Evolutionary conservation across 2,797 vertebrate genomes (phyloP).

Genomic region (Odontamblyopus lacepedii): DNA sequence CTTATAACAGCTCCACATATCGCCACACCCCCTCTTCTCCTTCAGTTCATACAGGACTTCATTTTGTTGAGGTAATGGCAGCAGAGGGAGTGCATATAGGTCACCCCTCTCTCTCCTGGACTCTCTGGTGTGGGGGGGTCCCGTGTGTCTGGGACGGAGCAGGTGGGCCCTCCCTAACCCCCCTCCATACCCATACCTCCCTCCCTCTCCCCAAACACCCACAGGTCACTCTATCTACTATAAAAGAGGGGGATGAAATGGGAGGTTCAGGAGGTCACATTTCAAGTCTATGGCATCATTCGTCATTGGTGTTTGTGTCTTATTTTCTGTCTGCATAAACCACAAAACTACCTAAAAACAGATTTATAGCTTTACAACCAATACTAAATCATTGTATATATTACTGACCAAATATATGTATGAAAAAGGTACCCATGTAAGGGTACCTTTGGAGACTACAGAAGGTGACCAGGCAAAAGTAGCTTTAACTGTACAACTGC

Average conservation of each 20-base stretch:
- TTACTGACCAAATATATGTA: too few species aligned
- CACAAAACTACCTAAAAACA: slow-evolving; percentile 39
- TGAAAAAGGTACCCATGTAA: too few species aligned
- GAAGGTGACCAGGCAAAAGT: too few species aligned
- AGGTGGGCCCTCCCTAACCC: slow-evolving; percentile 56
- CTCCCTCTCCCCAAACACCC: slow-evolving; percentile 19
- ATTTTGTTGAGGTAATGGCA: slow-evolving; percentile 68
- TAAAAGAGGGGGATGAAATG: slow-evolving; percentile 61
- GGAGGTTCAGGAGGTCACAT: slow-evolving; percentile 60
- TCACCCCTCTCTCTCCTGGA: slow-evolving; percentile 61
- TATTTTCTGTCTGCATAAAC: slow-evolving; percentile 49
- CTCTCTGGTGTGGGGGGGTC: slow-evolving; percentile 55
- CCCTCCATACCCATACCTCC: slow-evolving; percentile 16
- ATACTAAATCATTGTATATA: too few species aligned
- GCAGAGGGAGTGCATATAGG: slow-evolving; percentile 63
- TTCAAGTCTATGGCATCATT: slow-evolving; percentile 70
- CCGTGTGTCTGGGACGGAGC: slow-evolving; percentile 57
- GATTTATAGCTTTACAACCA: too few species aligned
- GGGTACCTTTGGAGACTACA: too few species aligned
- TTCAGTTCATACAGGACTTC: slow-evolving; percentile 34
- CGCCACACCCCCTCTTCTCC: slow-evolving; percentile 49
- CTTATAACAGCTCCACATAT: neutral
- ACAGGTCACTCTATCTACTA: slow-evolving; percentile 66
- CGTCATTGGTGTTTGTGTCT: slow-evolving; percentile 59
- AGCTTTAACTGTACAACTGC: too few species aligned